Evolutionary conservation across 2,888 invertebrate species (phyloP), one percentile per base, ranked within the genome.

Genomic region (Coenonympha glycerion): DNA sequence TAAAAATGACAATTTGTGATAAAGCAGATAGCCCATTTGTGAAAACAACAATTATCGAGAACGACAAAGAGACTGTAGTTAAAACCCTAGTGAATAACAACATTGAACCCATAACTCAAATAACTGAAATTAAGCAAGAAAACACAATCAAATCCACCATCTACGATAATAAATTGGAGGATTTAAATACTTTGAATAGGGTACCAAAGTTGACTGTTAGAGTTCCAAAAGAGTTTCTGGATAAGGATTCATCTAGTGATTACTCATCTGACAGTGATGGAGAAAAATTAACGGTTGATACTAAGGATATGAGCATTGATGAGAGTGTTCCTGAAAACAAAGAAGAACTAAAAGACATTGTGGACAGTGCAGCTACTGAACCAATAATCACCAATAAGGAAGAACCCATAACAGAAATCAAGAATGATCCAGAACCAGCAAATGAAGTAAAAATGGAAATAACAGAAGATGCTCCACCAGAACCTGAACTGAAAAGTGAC

Each of bases 191-290:
- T 62, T 68, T 87, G 49, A 87, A 87, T 69, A 90, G 89, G 76
- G 91, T 91, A 58, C 92, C 91, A 61, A 92, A 92, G 75, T 79
- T 92, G 47, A 92, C 92, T 58, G 83, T 92, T 18, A 90, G 92
- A 72, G 88, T 91, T 59, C 90, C 91, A 37, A 90, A 90, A 71
- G 89, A 90, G 64, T 89, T 89, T 53, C 68, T 85, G 53, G 88
- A 87, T 60, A 87, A 85, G 68, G 82, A 85, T 66, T 86, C 87
- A 47, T 87, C 88, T 21, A 87, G 82, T 73, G 88, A 88, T 62
- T 83, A 85, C 61, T 87, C 88, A 55, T 87, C 85, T 53, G 89
- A 89, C 57, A 90, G 89, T 77, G 90, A 90, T 69, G 90, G 90
- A 76, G 90, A 90, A 56, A 90, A 90, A 71, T 70, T 89, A 52